A percentile compares a stretch with the other conserved stretches of the same genome.
phyloP scores from a whole-genome alignment of 2,888 invertebrate species.

The Melipona beecheii region DNA sequence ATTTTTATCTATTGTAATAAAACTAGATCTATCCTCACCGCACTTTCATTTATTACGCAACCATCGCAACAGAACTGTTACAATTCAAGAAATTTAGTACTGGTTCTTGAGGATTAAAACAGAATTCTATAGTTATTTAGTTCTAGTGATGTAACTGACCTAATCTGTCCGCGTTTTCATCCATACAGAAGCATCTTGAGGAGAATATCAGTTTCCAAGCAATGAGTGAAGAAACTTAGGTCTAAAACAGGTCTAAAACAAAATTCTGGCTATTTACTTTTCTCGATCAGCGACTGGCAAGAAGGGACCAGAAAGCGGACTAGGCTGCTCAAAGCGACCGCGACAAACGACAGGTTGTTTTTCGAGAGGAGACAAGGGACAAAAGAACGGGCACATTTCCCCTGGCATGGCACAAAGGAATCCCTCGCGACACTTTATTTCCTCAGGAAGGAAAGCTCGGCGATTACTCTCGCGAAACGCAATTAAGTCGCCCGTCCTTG shows the following conservation, averaged over 20 bases:
- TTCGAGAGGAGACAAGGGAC: background rate
- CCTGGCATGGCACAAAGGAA: background rate
- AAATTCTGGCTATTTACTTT: background rate
- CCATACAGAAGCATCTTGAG: too few relatives aligned
- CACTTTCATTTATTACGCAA: background rate
- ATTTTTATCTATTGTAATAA: too few relatives aligned
- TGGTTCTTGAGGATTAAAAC: too few relatives aligned
- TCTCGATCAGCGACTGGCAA: background rate
- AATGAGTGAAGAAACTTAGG: background rate
- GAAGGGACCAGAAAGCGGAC: too few relatives aligned
- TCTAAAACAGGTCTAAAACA: too few relatives aligned
- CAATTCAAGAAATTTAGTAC: too few relatives aligned
- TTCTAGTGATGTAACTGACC: too few relatives aligned
- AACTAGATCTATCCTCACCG: background rate
- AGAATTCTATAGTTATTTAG: too few relatives aligned
- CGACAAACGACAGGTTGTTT: constrained; percentile 1
- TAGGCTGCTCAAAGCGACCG: background rate
- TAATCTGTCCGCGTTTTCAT: too few relatives aligned
- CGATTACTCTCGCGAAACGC: constrained; percentile 4
- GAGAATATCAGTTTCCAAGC: too few relatives aligned
- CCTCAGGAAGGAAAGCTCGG: background rate
- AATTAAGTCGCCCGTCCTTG: background rate
- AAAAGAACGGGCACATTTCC: background rate
- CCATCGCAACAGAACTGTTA: too few relatives aligned
- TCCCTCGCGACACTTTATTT: background rate